Base-by-base conservation (phyloP, 1,140 invertebrate genomes). In the Magallana gigas region DNA sequence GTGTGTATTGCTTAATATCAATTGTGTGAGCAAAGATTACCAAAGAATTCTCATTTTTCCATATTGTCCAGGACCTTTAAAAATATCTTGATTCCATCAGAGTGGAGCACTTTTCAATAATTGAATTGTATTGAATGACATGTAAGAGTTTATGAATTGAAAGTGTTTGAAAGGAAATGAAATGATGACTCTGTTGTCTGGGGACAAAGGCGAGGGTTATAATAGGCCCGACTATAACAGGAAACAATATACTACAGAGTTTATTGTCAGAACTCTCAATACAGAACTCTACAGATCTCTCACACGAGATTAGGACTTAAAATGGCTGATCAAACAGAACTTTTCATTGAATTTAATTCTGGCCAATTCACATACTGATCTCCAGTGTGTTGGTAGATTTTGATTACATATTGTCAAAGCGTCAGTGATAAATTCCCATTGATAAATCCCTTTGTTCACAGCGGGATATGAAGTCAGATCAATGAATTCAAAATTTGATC, bases 271-370 rank as follows among this genome's bases (percentile, higher is more conserved):
- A 29, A 29, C 23, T 76, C 18, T 76, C 68, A 76, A 76, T 23
- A 29, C 68, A 76, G 12, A 18, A 36, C 2, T 76, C 8, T 76
- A 76, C 36, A 76, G 23, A 76, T 76, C 68, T 23, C 68, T 12
- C 23, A 76, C 23, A 36, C 68, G 12, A 76, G 68, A 48, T 36
- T 64, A 76, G 68, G 68, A 12, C 68, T 76, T 76, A 23, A 76
- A 76, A 76, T 18, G 68, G 68, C 11, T n/a, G n/a, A n/a, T 62
- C 68, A 76, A 76, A 76, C 14, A 29, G 68, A 76, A 36, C 68
- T 29, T 36, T 23, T 36, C 23, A 76, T 76, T 8, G 8, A 76
- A 76, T 76, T 76, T 29, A 76, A 76, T 76, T 36, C 23, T 76
- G 68, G 18, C 68, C 9, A 76, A 76, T 76, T 76, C 23, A 76